Evolutionary conservation across 2,888 invertebrate genomes (phyloP).

Genomic region (Trisateles emortualis): DNA sequence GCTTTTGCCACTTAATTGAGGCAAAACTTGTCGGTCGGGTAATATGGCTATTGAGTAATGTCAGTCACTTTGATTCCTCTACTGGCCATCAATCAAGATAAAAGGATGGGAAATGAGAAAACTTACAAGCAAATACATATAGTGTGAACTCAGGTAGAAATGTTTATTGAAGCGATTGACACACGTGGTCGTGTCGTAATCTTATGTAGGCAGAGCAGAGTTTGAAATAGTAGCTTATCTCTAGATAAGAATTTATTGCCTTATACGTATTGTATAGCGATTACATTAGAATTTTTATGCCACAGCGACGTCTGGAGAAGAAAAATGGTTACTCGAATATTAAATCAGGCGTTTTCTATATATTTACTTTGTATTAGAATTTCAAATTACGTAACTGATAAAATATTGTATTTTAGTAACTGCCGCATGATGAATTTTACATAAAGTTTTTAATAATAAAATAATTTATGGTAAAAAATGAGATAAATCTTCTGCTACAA

Average conservation of each 20-base stretch:
- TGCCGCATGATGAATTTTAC: constrained; percentile 13
- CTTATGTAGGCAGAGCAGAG: constrained; percentile 36
- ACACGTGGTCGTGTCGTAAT: constrained; percentile 37
- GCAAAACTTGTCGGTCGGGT: no score
- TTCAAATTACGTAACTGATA: constrained; percentile 35
- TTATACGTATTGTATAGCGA: constrained; percentile 50
- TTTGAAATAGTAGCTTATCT: constrained; percentile 61
- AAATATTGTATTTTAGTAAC: constrained; percentile 24
- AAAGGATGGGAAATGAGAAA: not conserved
- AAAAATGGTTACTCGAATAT: constrained; percentile 47
- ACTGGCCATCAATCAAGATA: no score
- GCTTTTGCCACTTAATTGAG: no score
- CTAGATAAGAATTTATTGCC: constrained; percentile 65
- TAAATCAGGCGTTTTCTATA: constrained; percentile 41
- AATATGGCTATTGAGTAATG: no score
- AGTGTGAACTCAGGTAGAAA: constrained; percentile 9
- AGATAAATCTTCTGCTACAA: not conserved
- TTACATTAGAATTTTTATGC: constrained; percentile 53
- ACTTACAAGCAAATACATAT: constrained; percentile 2
- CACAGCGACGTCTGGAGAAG: constrained; percentile 37
- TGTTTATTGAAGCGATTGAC: constrained; percentile 18
- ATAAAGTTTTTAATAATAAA: not conserved
- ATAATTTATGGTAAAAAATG: constrained; percentile 19
- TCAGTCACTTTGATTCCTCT: no score
- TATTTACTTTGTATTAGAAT: constrained; percentile 42